These are phyloP conservation scores for Archaeoteleia sp. DNA, from an alignment of 2,888 invertebrate species.

Conservation along the genomic window DNA sequence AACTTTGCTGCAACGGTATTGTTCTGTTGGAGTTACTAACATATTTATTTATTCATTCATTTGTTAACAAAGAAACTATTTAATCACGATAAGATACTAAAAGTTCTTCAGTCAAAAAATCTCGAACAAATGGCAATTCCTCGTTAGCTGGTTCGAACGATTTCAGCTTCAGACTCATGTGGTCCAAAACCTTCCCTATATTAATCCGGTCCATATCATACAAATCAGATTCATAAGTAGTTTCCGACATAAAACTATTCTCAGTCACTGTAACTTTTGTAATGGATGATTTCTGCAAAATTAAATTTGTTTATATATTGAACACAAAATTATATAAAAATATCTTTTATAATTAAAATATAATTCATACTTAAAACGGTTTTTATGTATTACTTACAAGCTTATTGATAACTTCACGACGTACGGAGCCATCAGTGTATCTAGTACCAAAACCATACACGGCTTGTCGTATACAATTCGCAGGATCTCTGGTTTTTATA, in stretches of 20 bases:
- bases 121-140: no score
- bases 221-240: slow-evolving; percentile 57
- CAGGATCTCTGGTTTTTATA: slow-evolving; percentile 47
- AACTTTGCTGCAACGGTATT: no score
- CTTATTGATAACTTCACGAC: slow-evolving; percentile 52
- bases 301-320: slow-evolving; percentile 1
- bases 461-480: slow-evolving; percentile 50
- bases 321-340: no score
- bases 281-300: slow-evolving; percentile 56
- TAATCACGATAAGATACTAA: no score
- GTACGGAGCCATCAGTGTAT: slow-evolving; percentile 53
- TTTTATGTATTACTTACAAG: slow-evolving; percentile 57
- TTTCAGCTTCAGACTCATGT: slow-evolving; percentile 53
- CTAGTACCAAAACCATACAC: slow-evolving; percentile 56
- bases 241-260: slow-evolving; percentile 54
- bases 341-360: no score
- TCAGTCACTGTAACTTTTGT: slow-evolving; percentile 52
- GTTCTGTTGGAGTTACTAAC: no score
- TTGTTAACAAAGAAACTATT: no score
- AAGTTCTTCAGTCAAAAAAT: no score
- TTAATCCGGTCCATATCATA: slow-evolving; percentile 49
- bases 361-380: no score
- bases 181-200: slow-evolving; percentile 56
- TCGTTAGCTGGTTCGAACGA: no score
- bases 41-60: no score